Base-by-base conservation (phyloP, 2,888 invertebrate genomes). In the Hermaeophaga mercurialis region DNA sequence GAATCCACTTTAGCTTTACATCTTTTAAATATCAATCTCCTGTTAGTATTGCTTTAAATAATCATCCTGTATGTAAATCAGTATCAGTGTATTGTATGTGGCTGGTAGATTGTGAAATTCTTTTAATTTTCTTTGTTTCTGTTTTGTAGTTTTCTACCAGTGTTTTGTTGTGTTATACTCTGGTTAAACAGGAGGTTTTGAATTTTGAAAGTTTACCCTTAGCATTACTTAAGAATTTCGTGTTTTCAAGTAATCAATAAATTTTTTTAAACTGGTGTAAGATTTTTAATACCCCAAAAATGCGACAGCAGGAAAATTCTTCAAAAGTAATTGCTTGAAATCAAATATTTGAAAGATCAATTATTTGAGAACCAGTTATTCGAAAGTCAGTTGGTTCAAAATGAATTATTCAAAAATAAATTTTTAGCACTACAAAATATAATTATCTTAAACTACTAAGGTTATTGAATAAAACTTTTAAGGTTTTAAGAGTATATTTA, bases 201-300 rank as follows among this genome's bases (percentile, higher is more conserved):
- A 43, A 33, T 54, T 54, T 45, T 49, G 33, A 39, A 49, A 58
- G 52, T 46, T 26, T 56, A 59, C 39, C 47, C 47, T 36, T 54
- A 53, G 50, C 55, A 58, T 59, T 66, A 59, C 56, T 55, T 56
- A 52, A 60, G 53, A 52, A 39, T 55, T 61, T 62, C 58, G 62
- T 66, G 63, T 66, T 66, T 64, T 56, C 58, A 56, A 64, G 56
- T 63, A 63, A 62, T 62, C 62, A 63, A 63, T 64, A 64, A 54
- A 63, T 60, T 64, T 66, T 64, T 56, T 59, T 36, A 15, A 36
- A 36, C 17, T 6, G 36, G 14, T 1, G 36, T 36, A 11, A 17
- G 8, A 36, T 17, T 36, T 33, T 33, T 14, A 8, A 3, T 22
- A 22, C 22, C 22, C 7, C n/a, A n/a, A n/a, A n/a, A n/a, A n/a